Evolutionary conservation across 2,113 vertebrate species (phyloP).

Genomic region (Nycticebus coucang): DNA sequence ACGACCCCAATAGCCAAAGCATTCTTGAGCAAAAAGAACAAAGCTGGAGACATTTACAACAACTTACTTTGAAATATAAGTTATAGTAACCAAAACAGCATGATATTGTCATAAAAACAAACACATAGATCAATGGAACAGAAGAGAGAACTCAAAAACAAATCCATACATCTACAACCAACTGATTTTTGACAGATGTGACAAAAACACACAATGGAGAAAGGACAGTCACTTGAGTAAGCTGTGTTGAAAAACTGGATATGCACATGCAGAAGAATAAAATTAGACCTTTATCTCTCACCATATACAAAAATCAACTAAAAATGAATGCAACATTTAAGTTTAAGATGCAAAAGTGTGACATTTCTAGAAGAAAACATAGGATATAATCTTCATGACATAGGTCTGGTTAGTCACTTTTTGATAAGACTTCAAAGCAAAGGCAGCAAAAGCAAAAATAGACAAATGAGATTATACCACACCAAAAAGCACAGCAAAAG

Average conservation of each 20-base stretch:
- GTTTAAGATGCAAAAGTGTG: not conserved
- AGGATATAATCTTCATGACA: not conserved
- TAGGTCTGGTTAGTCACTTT: not conserved
- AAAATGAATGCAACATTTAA: not conserved
- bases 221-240: too few relatives aligned
- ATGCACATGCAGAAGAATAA: not conserved
- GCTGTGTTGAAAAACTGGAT: not conserved
- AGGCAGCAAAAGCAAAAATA: not conserved
- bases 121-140: not conserved
- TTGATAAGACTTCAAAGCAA: not conserved
- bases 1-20: not conserved
- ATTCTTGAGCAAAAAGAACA: not conserved
- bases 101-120: not conserved
- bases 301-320: not conserved
- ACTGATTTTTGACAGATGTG: not conserved
- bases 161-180: not conserved
- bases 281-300: not conserved
- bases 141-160: not conserved
- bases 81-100: not conserved
- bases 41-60: not conserved
- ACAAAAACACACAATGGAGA: not conserved
- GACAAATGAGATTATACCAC: not conserved
- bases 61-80: not conserved
- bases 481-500: not conserved
- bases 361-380: not conserved